Evolutionary conservation across 1,140 invertebrate genomes (phyloP), one percentile per base, ranked within the genome.

Genomic region (Drosophila takahashii): DNA sequence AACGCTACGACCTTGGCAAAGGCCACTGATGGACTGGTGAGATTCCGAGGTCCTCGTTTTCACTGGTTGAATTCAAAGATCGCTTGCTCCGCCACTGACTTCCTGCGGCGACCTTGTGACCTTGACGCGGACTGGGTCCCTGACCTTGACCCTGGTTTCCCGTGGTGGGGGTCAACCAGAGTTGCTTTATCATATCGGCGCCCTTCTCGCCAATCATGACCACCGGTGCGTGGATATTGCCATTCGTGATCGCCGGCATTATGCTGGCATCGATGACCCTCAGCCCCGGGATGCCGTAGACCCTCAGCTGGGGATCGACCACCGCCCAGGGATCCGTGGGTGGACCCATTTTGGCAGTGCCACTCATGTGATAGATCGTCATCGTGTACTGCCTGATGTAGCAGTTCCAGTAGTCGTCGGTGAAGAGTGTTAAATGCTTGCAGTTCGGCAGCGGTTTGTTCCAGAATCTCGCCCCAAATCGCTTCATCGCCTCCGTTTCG

Each of bases 121-220:
- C 57, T 9, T 65, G 62, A 16, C 36, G 18, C 18, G 45, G 37
- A 3, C 16, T 39, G 5, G 45, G 44, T 7, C 47, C 60, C 15
- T 32, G 39, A n/a, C 47, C 47, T 9, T 71, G 65, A 9, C n/a
- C n/a, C n/a, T n/a, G n/a, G n/a, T n/a, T n/a, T n/a, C n/a, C 53
- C n/a, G 81, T 59, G 10, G 37, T 79, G 9, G 73, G 83, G 9
- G 84, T 79, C 2, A 94, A 72, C 96, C 96, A 97, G 36, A 95
- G 92, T 57, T 94, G 93, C 85, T 97, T 97, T 7, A 98, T 96
- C 87, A 98, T 87, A 92, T 98, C 97, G 0, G 97, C 94, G 0
- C 96, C 97, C 90, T 98, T 98, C 86, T 99, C 98, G 0, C 93
- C 98, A n/a, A 99, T 97, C 97, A 98, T 98, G 9, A 98, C 96